Percentiles rank a stretch among this genome's conserved stretches.
These are phyloP conservation scores for Sminthurinus signatus DNA, from an alignment of 1,140 invertebrate genomes.

Conservation along the genomic window DNA sequence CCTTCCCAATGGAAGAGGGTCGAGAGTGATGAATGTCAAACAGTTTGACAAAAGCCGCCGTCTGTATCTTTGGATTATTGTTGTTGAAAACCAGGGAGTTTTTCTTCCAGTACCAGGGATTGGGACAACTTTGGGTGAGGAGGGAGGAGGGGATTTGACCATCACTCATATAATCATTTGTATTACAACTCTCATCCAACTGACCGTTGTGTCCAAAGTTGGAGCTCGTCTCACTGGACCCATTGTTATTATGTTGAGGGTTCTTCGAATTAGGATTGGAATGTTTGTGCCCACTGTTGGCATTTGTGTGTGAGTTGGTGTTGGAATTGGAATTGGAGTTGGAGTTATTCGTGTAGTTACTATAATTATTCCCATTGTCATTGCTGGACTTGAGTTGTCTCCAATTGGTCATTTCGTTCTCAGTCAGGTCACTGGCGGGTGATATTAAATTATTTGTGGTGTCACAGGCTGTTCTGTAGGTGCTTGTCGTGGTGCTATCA, in stretches of 20 bases:
- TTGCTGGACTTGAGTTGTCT: slow-evolving; percentile 20
- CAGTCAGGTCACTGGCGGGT: slow-evolving; percentile 11
- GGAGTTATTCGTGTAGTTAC: neutral
- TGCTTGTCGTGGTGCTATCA: slow-evolving; percentile 24
- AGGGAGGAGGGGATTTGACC: slow-evolving; percentile 7
- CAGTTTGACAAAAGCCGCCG: slow-evolving; percentile 20
- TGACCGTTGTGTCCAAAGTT: neutral
- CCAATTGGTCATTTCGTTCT: slow-evolving; percentile 36
- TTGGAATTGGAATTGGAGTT: slow-evolving; percentile 12
- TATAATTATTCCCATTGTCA: slow-evolving; percentile 6
- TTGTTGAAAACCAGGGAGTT: slow-evolving; percentile 18
- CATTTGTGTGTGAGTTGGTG: too few relatives aligned
- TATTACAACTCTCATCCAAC: slow-evolving; percentile 16
- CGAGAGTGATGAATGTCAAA: slow-evolving; percentile 12
- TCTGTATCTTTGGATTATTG: slow-evolving; percentile 4
- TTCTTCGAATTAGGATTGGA: neutral
- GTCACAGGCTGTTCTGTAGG: slow-evolving; percentile 23
- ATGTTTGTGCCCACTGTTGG: too few relatives aligned
- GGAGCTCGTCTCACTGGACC: slow-evolving; percentile 19
- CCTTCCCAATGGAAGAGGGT: neutral
- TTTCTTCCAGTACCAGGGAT: slow-evolving; percentile 10
- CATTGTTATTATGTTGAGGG: slow-evolving; percentile 25
- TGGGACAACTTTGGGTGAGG: slow-evolving; percentile 35
- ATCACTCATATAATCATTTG: too few relatives aligned
- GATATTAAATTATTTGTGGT: slow-evolving; percentile 5